Conservation (phyloP, 2,888 invertebrate species). For the Dioctria linearis region DNA sequence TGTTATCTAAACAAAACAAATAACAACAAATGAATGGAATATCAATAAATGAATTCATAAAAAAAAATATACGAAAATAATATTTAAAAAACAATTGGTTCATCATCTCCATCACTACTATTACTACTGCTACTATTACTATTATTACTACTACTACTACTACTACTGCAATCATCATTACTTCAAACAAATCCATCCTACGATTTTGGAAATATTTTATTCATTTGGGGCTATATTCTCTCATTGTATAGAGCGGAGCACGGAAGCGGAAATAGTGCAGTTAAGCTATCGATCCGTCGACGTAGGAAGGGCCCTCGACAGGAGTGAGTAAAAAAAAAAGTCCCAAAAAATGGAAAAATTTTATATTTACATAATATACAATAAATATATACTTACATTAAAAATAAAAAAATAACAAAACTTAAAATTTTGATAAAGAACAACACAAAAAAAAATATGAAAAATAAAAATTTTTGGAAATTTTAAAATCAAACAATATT, state of each 20-base stretch:
- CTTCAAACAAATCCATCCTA: conserved; percentile 5
- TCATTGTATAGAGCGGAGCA: conserved; percentile 60
- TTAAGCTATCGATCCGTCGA: conserved; percentile 62
- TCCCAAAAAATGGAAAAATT: conserved; percentile 37
- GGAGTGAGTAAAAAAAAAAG: conserved; percentile 61
- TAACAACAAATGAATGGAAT: too few species aligned
- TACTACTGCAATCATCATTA: conserved; percentile 8
- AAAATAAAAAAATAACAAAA: conserved; percentile 8
- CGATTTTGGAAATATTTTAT: conserved; percentile 43
- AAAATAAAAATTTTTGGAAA: not conserved
- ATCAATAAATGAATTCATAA: not conserved
- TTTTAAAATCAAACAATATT: too few species aligned
- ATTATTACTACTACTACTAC: conserved; percentile 13
- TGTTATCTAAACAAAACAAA: not conserved
- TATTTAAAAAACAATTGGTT: conserved; percentile 17
- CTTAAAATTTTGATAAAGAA: conserved; percentile 51
- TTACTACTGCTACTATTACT: not conserved
- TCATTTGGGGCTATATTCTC: conserved; percentile 46
- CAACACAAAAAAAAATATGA: conserved; percentile 44
- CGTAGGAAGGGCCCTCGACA: conserved; percentile 62
- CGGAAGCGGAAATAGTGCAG: conserved; percentile 60
- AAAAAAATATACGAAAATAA: conserved; percentile 31
- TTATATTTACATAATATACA: conserved; percentile 17
- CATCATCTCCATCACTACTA: conserved; percentile 22
- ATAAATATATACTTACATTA: conserved; percentile 25